These are phyloP conservation scores for Mirounga angustirostris DNA, from an alignment of 2,113 vertebrate species.

Conservation along the genomic window DNA sequence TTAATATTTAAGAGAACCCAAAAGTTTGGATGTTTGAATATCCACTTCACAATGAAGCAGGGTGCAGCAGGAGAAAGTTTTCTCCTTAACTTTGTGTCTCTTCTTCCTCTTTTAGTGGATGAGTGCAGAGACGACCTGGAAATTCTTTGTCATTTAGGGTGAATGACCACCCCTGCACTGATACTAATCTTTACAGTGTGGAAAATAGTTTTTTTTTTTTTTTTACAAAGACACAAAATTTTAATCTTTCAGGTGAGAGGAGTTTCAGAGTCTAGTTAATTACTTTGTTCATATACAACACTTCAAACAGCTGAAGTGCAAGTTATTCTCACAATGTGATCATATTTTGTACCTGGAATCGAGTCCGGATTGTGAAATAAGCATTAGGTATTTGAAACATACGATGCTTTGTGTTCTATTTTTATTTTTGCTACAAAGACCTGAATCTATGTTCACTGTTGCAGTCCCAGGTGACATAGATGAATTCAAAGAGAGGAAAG, in stretches of 20 bases:
- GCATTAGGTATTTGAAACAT: slow-evolving; percentile 42
- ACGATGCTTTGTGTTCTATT: not conserved
- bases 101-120: not conserved
- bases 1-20: slow-evolving; percentile 1
- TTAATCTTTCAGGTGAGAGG: not conserved
- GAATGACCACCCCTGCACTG: not conserved
- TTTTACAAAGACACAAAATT: not conserved
- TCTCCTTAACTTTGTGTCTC: not conserved
- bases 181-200: not conserved
- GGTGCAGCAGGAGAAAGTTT: not conserved
- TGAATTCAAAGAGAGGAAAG: not conserved
- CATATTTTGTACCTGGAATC: not conserved
- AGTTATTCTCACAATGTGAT: not conserved
- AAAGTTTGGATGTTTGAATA: not conserved
- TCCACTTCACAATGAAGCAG: not conserved
- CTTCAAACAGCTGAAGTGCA: not conserved
- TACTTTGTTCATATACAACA: not conserved
- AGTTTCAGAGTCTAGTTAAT: not conserved
- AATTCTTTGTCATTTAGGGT: not conserved
- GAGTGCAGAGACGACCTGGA: not conserved
- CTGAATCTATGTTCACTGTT: not conserved
- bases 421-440: not conserved
- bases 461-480: not conserved
- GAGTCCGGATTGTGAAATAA: slow-evolving; percentile 23
- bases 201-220: not conserved